Percentiles rank a stretch among this genome's conserved stretches.
phyloP scores from a whole-genome alignment of 2,888 invertebrate genomes.

The Limenitis camilla region DNA sequence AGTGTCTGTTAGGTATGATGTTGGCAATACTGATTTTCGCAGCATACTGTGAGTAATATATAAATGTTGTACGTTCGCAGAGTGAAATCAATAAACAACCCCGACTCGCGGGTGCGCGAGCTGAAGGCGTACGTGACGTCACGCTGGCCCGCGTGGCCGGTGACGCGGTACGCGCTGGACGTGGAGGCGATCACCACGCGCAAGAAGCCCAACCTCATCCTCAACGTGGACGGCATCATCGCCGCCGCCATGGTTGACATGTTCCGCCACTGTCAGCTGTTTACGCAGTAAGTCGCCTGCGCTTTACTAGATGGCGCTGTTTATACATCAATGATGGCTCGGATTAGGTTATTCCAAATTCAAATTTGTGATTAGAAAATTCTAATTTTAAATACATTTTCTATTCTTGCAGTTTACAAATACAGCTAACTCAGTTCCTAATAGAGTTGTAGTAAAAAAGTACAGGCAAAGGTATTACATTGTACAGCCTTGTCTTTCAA shows the following conservation, averaged over 20 bases:
- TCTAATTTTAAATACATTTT: no score
- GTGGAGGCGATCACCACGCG: constrained; percentile 99
- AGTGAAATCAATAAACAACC: constrained; percentile 95
- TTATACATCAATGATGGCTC: no score
- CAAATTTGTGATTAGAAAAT: no score
- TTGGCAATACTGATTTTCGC: neutral
- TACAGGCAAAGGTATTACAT: no score
- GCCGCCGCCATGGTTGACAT: constrained; percentile 98
- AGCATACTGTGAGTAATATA: neutral
- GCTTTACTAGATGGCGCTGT: neutral
- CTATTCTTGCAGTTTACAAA: no score
- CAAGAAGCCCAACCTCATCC: constrained; percentile 99
- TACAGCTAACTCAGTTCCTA: no score
- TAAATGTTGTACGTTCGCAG: constrained; percentile 40
- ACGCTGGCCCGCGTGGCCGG: constrained; percentile 93
- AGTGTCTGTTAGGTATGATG: no score
- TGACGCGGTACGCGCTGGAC: constrained; percentile 96
- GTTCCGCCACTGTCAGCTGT: constrained; percentile 93
- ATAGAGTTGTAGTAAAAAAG: no score
- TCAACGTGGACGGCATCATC: constrained; percentile 99
- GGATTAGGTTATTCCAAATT: no score
- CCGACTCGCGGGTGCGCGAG: constrained; percentile 97
- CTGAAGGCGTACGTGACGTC: constrained; percentile 96
- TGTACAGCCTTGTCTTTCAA: no score
- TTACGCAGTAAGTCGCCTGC: constrained; percentile 81